Base-by-base conservation (phyloP, 2,888 invertebrate genomes). In the Patella depressa region DNA sequence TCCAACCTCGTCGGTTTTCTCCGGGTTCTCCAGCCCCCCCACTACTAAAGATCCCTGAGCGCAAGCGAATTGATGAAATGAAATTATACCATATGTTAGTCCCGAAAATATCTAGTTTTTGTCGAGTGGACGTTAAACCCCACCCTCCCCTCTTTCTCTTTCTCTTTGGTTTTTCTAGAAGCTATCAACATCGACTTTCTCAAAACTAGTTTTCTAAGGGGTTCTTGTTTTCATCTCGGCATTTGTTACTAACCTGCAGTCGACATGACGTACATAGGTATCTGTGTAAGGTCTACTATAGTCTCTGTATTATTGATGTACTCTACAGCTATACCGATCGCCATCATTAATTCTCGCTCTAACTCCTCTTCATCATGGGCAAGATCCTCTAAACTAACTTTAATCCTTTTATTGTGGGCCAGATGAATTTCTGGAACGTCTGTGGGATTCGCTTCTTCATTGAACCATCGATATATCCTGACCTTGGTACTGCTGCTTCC, bases 401-500 rank as follows among this genome's bases (percentile, higher is more conserved):
- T 82, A 76, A 76, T 90, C 85, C 79, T 86, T 73, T 77, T n/a
- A 34, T 74, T 81, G 77, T 82, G 79, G 70, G 79, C 75, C 53
- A 81, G 75, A 74, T 84, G 81, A n/a, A 86, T 79, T 17, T 77
- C 72, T 11, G 75, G 77, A 34, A 84, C 77, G 53, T 79, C 72
- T 17, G 78, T 77, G 53, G 79, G 72, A 12, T 78, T 69, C 17
- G 59, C 69, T 12, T 70, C 72, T n/a, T 78, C 74, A 11, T 72
- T 80, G 29, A 78, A 79, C 92, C 92, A 93, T 73, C 80, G 81
- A 84, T 93, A 93, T 53, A 93, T 86, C 80, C 92, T 92, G 11
- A 92, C 85, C 71, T 93, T 89, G 72, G 92, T 92, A 55, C 93
- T 93, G 55, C 92, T 91, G 79, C 93, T 93, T 14, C 93, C 93